phyloP scores from a whole-genome alignment of 2,888 invertebrate genomes.

The Orgyia antiqua region DNA sequence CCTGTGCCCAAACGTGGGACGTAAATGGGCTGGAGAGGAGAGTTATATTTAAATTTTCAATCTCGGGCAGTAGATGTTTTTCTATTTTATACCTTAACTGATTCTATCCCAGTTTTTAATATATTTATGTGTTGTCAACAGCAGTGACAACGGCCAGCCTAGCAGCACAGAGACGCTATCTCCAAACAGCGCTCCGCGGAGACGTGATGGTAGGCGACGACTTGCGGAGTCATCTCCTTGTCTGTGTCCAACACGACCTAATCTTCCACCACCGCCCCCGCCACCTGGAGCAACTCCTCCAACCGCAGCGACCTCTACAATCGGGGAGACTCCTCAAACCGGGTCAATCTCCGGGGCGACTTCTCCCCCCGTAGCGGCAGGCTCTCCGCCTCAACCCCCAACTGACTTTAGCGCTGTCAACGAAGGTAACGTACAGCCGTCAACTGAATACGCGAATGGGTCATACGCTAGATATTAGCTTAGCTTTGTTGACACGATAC shows the following conservation, averaged over 20 bases:
- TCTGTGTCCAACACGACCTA: conserved; percentile 52
- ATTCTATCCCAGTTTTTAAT: too few relatives aligned
- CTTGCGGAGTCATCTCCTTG: conserved; percentile 63
- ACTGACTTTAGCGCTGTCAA: conserved; percentile 74
- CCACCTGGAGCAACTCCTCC: conserved; percentile 36
- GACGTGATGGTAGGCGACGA: conserved; percentile 43
- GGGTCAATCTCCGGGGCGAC: conserved; percentile 32
- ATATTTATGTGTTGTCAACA: too few relatives aligned
- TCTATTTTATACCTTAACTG: too few relatives aligned
- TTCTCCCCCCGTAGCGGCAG: conserved; percentile 10
- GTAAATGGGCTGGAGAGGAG: too few relatives aligned
- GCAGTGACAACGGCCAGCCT: conserved; percentile 64
- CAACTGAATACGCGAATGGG: conserved; percentile 39
- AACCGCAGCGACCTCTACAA: conserved; percentile 16
- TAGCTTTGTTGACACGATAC: conserved; percentile 3
- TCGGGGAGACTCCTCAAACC: conserved; percentile 25
- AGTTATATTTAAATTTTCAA: too few relatives aligned
- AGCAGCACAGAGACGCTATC: conserved; percentile 56
- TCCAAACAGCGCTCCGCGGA: conserved; percentile 29
- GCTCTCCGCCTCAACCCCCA: conserved; percentile 9
- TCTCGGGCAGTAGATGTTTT: too few relatives aligned
- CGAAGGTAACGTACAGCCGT: conserved; percentile 67
- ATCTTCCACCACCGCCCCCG: conserved; percentile 54
- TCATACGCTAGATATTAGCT: conserved; percentile 6
- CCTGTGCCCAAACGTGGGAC: too few relatives aligned